Evolutionary conservation across 2,888 invertebrate species (phyloP), one percentile per base, ranked within the genome.

Genomic region (Glyphotaelius pellucidus): DNA sequence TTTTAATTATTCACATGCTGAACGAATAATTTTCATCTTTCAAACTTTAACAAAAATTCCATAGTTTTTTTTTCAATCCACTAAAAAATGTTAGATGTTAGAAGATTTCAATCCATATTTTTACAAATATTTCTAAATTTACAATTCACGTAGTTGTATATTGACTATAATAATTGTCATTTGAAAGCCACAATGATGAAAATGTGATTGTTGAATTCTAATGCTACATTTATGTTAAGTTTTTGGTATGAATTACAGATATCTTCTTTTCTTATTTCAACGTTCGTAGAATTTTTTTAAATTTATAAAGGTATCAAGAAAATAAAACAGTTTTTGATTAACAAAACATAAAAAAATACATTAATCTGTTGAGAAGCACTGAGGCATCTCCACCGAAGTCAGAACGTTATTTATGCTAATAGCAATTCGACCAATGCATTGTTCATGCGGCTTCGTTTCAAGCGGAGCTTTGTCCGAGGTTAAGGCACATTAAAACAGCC

Each of bases 381-480:
- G 80, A 9, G 30, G 80, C 42, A 89, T 89, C 89, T 89, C 80
- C 31, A n/a, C 14, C 32, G 31, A 88, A 88, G 89, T 80, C 89
- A 80, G 80, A 80, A 80, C 91, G 90, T 92, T 93, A 93, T 93
- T 93, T 93, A 93, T 92, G 93, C 92, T 92, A 93, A 93, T 92
- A 91, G 92, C 92, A 89, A 92, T 92, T 90, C 93, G 92, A 92
- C 93, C 92, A 92, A 92, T 92, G 92, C 93, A 93, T 93, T 92
- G 93, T 92, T 93, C 92, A 89, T 84, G 86, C 38, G 83, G 80
- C 80, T 81, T 88, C 89, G 85, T 85, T 84, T 90, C 90, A 80
- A 89, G 90, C 52, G 52, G 84, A 90, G 87, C 91, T 52, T 80
- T 47, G 47, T 80, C 52, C 89, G 67, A 67, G 30, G 81, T 92